These are phyloP conservation scores for Atethmia centrago DNA, from an alignment of 2,888 invertebrate genomes.

Conservation along the genomic window DNA sequence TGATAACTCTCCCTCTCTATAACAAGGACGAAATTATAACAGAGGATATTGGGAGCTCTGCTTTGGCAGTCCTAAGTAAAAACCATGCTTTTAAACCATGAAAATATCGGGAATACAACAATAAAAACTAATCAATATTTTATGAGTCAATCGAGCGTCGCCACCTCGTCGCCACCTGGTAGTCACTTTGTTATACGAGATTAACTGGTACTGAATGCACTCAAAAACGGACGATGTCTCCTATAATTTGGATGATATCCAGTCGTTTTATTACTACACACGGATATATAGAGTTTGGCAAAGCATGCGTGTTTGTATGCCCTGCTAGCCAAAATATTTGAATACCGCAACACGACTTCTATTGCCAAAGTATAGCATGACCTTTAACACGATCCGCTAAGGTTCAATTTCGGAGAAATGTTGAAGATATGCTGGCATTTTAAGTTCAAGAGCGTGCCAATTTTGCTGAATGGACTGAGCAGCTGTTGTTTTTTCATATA, in stretches of 20 bases:
- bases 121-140: background rate
- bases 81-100: background rate
- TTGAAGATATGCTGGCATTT: conserved; percentile 50
- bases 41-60: background rate
- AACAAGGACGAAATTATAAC: background rate
- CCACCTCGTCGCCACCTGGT: background rate
- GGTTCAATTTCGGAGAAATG: conserved; percentile 61
- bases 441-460: conserved; percentile 70
- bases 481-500: conserved; percentile 66
- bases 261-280: conserved; percentile 77
- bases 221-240: conserved; percentile 67
- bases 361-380: conserved; percentile 46
- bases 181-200: conserved; percentile 11
- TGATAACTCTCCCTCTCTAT: conserved; percentile 5
- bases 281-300: conserved; percentile 77
- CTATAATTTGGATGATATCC: conserved; percentile 76
- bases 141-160: background rate
- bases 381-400: conserved; percentile 62
- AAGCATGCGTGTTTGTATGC: conserved; percentile 67
- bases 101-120: background rate
- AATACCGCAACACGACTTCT: conserved; percentile 53
- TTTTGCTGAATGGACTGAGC: conserved; percentile 68
- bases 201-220: conserved; percentile 50
- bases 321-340: conserved; percentile 69
- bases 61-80: background rate